Base-by-base conservation (phyloP, 1,140 invertebrate species). In the Drosophila lacertosa region DNA sequence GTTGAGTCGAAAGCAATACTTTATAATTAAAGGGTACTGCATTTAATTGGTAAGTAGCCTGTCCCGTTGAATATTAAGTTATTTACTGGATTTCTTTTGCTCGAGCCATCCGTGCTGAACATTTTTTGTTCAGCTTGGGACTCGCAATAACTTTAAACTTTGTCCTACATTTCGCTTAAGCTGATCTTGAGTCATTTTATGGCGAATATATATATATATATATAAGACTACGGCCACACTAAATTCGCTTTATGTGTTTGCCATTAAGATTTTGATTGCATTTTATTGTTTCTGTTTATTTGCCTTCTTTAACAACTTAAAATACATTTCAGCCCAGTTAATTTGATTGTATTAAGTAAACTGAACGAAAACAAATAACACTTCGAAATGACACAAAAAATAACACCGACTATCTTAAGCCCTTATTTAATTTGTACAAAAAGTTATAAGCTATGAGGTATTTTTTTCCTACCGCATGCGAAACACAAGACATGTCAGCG, bases 231-330 rank as follows among this genome's bases (percentile, higher is more conserved):
- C 53, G 44, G 40, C 9, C 22, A 40, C 45, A 57, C 44, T 57
- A 4, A 50, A 66, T 32, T 57, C 18, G 9, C 16, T 50, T 32
- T 13, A 64, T 44, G 47, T 26, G 53, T 10, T 29, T 16, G 45
- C 16, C 35, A 42, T 62, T 13, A 50, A 50, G 7, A 13, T 15
- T 40, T 66, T 58, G 26, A 50, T 66, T 55, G 45, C 54, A 42
- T 58, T 55, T 50, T 58, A 58, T 58, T 22, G 20, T 51, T 35
- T 26, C 5, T 24, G 10, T 29, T 40, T 32, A 39, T 29, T 62
- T 51, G 45, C 18, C 37, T 45, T 35, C 13, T 35, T 50, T 29
- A 9, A 29, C 29, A 39, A 50, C 13, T 42, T 40, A 10, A 51
- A 33, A 62, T 48, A 33, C 4, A 15, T 53, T 47, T 47, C n/a